Evolutionary conservation across 2,888 invertebrate genomes (phyloP).

Genomic region (Lasioglossum lativentre): DNA sequence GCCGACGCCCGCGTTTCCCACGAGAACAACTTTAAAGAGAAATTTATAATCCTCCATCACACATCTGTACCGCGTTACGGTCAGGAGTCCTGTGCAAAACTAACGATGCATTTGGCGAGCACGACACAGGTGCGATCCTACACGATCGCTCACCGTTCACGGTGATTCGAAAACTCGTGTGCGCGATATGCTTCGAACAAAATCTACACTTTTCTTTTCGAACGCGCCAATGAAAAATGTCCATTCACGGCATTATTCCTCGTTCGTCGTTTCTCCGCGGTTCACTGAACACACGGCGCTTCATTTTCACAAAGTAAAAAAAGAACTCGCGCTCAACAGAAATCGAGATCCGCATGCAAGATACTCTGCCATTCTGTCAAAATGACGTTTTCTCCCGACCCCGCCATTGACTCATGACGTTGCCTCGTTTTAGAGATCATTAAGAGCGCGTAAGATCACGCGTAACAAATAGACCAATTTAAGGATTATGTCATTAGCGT

Average conservation of each 20-base stretch:
- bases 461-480: conserved; percentile 8
- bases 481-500: background rate
- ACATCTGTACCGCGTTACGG: conserved; percentile 56
- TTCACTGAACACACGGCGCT: conserved; percentile 43
- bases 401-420: conserved; percentile 53
- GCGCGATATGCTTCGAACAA: conserved; percentile 29
- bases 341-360: conserved; percentile 32
- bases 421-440: conserved; percentile 32
- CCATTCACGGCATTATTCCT: conserved; percentile 45
- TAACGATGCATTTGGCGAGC: conserved; percentile 57
- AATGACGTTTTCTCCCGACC: conserved; percentile 59
- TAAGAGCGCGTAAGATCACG: background rate
- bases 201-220: conserved; percentile 40
- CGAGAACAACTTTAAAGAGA: conserved; percentile 98
- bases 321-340: conserved; percentile 16
- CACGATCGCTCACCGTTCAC: conserved; percentile 56
- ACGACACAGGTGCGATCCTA: conserved; percentile 46
- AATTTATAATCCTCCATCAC: conserved; percentile 98
- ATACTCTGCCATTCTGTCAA: conserved; percentile 66
- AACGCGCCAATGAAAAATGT: conserved; percentile 20
- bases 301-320: conserved; percentile 42
- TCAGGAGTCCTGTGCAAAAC: conserved; percentile 43
- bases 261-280: conserved; percentile 22
- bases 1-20: conserved; percentile 99
- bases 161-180: conserved; percentile 32